Evolutionary conservation across 1,140 invertebrate genomes (phyloP), one percentile per base, ranked within the genome.

Genomic region (Xylocopa sonorina): DNA sequence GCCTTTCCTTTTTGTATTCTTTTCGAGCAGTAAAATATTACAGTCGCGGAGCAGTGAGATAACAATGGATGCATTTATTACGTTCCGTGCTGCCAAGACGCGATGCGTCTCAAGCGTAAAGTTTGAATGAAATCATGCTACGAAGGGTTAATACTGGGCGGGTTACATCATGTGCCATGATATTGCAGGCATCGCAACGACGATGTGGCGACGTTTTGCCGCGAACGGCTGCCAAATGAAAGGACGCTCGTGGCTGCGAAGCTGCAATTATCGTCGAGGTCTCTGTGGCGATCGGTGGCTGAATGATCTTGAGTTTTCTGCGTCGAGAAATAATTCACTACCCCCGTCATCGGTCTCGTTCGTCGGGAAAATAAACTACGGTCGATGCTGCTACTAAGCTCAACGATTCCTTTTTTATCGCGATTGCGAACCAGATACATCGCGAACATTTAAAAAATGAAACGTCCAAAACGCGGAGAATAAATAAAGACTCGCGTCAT

Each of bases 381-480:
- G 9, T 2, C 24, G 0, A 4, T 1, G 27, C 5, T 34, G 57
- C 32, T 38, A 34, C 57, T 21, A 6, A 72, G 51, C 64, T 73
- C 29, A 32, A 68, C 55, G 53, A 62, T n/a, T n/a, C n/a, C n/a
- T 48, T 82, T 73, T 82, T 82, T 72, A 14, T 21, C n/a, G 63
- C 48, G 62, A 51, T 21, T 46, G 53, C 21, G 81, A 81, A 82
- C 67, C 63, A 62, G 82, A 82, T 78, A 60, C 27, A 16, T 14
- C 55, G 32, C 32, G 32, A 60, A 62, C 21, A 24, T 21, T 41
- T n/a, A n/a, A n/a, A n/a, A n/a, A n/a, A n/a, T n/a, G n/a, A n/a
- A n/a, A n/a, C n/a, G n/a, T n/a, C n/a, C n/a, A n/a, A n/a, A n/a
- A n/a, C n/a, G n/a, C n/a, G n/a, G n/a, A n/a, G n/a, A n/a, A n/a